phyloP scores from a whole-genome alignment of 2,797 vertebrate species.

The Phoxinus dragarum region DNA sequence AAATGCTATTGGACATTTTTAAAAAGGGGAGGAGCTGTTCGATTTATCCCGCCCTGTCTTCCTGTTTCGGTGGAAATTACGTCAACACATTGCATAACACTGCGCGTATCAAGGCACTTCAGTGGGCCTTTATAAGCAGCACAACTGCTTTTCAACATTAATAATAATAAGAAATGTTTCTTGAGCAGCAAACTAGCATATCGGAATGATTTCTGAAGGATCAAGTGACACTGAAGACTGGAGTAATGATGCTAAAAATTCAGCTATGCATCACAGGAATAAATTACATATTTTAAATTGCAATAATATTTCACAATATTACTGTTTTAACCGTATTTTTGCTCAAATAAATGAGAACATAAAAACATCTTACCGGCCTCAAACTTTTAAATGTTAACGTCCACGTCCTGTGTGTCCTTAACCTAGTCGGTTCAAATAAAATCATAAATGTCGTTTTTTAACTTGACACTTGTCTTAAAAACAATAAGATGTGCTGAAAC shows the following conservation, averaged over 20 bases:
- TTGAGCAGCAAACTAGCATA: neutral
- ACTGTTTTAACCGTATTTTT: neutral
- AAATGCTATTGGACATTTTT: neutral
- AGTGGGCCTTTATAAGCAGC: neutral
- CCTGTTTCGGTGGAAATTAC: neutral
- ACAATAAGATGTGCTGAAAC: neutral
- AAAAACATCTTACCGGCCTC: neutral
- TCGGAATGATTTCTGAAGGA: neutral
- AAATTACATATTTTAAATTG: neutral
- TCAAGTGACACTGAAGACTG: neutral
- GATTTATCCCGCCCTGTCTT: neutral
- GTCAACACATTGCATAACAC: neutral
- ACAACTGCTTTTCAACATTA: neutral
- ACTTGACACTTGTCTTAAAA: neutral
- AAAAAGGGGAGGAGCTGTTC: neutral
- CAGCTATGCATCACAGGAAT: neutral
- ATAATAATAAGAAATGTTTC: neutral
- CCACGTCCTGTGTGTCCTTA: neutral
- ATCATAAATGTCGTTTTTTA: neutral
- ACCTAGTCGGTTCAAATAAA: neutral
- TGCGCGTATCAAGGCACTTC: neutral
- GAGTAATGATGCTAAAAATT: neutral
- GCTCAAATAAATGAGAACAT: neutral
- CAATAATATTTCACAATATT: neutral
- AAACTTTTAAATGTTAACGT: neutral